These are phyloP conservation scores for Martes martes DNA, from an alignment of 2,113 vertebrate genomes.

Conservation along the genomic window DNA sequence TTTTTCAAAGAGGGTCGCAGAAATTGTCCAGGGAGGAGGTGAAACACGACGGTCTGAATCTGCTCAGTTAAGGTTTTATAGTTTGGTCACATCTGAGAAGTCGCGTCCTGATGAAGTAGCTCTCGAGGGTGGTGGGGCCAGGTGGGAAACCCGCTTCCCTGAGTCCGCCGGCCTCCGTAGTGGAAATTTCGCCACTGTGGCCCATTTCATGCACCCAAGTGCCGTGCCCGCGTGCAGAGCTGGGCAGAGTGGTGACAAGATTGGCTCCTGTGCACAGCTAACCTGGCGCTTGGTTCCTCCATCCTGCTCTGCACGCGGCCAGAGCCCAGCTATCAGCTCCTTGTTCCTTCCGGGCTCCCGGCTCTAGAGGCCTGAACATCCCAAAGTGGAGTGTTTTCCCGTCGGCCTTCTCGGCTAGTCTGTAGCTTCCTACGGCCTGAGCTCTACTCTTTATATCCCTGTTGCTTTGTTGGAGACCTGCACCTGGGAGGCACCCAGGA, in stretches of 20 bases:
- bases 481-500: background rate
- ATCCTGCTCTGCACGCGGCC: background rate
- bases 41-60: background rate
- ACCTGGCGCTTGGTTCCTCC: background rate
- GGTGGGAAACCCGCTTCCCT: background rate
- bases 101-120: background rate
- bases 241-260: background rate
- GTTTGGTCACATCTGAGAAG: background rate
- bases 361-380: background rate
- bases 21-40: background rate
- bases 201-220: background rate
- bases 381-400: background rate
- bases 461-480: accelerated
- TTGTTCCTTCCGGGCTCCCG: background rate
- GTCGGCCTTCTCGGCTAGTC: background rate
- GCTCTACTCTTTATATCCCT: background rate
- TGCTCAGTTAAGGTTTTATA: background rate
- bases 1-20: background rate
- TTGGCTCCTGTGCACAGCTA: accelerated
- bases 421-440: background rate
- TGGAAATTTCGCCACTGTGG: background rate
- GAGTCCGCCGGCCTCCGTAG: background rate
- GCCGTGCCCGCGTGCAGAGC: background rate
- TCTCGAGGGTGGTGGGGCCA: accelerated
- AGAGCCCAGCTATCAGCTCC: background rate